phyloP scores from a whole-genome alignment of 2,113 vertebrate species.

The Seriola rivoliana region DNA sequence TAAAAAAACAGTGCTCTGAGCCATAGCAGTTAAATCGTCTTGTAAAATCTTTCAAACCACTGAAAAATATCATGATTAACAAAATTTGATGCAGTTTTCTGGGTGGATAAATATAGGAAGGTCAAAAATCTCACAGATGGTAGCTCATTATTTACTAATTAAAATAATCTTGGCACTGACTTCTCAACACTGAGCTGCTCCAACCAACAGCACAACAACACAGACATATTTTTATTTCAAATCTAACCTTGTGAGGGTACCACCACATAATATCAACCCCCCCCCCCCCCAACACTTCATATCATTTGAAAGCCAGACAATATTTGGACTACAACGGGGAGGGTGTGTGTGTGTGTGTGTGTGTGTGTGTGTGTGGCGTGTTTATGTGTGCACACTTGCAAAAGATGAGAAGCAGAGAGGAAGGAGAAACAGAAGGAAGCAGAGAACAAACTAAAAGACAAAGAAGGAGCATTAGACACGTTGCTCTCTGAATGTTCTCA shows the following conservation, averaged over 20 bases:
- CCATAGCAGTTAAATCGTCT: background rate
- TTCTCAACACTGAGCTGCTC: constrained; percentile 8
- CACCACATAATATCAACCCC: background rate
- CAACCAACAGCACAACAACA: constrained; percentile 18
- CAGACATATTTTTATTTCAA: constrained; percentile 13
- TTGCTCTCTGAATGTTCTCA: constrained; percentile 18
- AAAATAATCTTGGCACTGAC: constrained; percentile 30
- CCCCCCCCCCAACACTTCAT: background rate
- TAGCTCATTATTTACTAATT: constrained; percentile 40
- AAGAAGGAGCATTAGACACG: constrained; percentile 21
- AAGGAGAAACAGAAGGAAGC: constrained; percentile 10
- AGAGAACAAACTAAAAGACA: constrained; percentile 17
- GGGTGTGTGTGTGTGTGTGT: background rate
- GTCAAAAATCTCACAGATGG: constrained; percentile 48
- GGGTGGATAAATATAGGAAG: constrained; percentile 11
- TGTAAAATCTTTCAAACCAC: background rate
- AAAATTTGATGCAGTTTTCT: background rate
- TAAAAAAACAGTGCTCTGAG: background rate
- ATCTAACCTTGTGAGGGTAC: background rate
- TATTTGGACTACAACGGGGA: constrained; percentile 9
- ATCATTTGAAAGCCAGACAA: constrained; percentile 8
- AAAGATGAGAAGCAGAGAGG: constrained; percentile 8
- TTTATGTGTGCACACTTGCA: background rate
- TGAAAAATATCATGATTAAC: background rate
- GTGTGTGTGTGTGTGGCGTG: no score